Evolutionary conservation across 2,888 invertebrate species (phyloP), one percentile per base, ranked within the genome.

Genomic region (Drosophila atroscutellata): DNA sequence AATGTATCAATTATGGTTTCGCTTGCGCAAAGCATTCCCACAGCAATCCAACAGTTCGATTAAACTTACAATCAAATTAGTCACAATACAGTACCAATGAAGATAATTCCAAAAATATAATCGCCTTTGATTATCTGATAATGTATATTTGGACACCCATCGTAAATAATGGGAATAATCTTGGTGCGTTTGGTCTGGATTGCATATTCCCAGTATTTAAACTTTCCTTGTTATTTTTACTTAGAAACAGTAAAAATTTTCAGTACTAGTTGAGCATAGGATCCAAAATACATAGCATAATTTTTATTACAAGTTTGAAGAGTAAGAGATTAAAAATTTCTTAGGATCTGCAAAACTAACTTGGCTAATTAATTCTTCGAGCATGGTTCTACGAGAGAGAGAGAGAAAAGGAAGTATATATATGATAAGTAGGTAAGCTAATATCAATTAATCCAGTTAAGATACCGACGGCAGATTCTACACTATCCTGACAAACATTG

Each of bases 401-500:
- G n/a, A 9, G 2, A 11, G 1, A 39, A 39, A 5, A 5, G 1
- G 1, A 9, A 2, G 4, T 39, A 39, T n/a, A n/a, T 39, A n/a
- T 9, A 37, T n/a, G 1, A 39, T 39, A 39, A 9, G 4, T 39
- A 5, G n/a, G 2, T n/a, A 11, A 11, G 39, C 8, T 39, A 37
- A 37, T 18, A 37, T 8, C 9, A 1, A 9, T n/a, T 2, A 9
- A n/a, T 39, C 4, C 4, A n/a, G n/a, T n/a, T 39, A 39, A 9
- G n/a, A n/a, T 39, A 8, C 1, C 3, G n/a, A 3, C 39, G 39
- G 9, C 1, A 11, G 11, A 11, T 42, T 42, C 20, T 2, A 11
- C 9, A n/a, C 1, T 39, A 9, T 9, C 1, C 8, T n/a, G 1
- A 4, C n/a, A n/a, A n/a, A 5, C 4, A 0, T 39, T n/a, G 4